phyloP scores from a whole-genome alignment of 2,113 vertebrate species.

The Castor canadensis region DNA sequence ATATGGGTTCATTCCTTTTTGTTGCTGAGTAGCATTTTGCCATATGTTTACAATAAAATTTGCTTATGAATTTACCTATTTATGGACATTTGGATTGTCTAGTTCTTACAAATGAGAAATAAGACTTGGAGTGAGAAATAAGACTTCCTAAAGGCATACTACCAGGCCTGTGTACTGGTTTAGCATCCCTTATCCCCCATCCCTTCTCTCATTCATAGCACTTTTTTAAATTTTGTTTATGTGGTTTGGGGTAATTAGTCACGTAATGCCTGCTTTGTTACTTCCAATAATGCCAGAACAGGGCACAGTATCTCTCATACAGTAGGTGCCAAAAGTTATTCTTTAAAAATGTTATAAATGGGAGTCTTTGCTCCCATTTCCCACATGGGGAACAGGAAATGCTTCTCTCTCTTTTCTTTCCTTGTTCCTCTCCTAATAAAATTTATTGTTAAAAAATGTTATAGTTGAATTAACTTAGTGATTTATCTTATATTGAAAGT shows the following conservation, averaged over 20 bases:
- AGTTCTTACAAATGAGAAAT: not conserved
- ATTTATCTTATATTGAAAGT: not conserved
- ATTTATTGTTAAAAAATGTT: not conserved
- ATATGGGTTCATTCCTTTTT: not conserved
- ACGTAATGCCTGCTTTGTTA: not conserved
- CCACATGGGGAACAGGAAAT: too few species aligned
- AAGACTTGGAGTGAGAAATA: not conserved
- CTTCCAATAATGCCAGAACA: not conserved
- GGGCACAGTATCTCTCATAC: not conserved
- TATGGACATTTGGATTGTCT: not conserved
- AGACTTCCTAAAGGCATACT: not conserved
- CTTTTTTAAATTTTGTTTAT: not conserved
- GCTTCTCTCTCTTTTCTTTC: too few species aligned
- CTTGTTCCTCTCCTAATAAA: too few species aligned
- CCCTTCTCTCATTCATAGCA: not conserved
- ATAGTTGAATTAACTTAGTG: not conserved
- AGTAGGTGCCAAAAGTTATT: not conserved
- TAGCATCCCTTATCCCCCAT: not conserved
- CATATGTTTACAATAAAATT: not conserved
- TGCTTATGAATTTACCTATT: not conserved
- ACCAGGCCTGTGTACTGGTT: not conserved
- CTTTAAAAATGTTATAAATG: not conserved
- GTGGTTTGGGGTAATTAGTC: not conserved
- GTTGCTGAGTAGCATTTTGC: not conserved
- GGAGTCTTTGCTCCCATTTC: too few species aligned